These are phyloP conservation scores for Tychaedon coryphoeus DNA, from an alignment of 2,113 vertebrate species.

Conservation along the genomic window DNA sequence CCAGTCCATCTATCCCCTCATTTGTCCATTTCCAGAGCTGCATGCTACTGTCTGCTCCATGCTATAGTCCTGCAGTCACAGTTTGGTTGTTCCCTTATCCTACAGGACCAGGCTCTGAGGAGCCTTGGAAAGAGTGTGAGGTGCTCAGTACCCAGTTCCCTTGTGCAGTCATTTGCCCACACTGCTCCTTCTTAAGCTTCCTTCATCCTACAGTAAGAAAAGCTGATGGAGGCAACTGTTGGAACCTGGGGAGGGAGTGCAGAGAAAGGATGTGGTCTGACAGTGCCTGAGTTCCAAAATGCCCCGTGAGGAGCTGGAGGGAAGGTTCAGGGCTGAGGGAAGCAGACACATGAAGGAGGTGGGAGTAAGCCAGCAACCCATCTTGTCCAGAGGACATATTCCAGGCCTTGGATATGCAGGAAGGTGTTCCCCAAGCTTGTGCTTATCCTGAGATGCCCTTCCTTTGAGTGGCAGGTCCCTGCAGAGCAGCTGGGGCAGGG, in stretches of 20 bases:
- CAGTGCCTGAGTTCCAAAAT: accelerated
- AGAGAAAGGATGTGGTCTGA: neutral
- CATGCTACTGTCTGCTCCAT: neutral
- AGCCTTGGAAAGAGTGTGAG: neutral
- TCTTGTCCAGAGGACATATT: neutral
- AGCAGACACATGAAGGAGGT: neutral
- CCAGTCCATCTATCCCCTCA: neutral
- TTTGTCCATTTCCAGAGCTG: neutral
- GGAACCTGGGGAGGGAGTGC: neutral
- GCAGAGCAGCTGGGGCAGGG: neutral
- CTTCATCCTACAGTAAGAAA: neutral
- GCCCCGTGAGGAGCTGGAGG: neutral
- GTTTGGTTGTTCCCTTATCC: neutral
- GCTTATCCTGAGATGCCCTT: neutral
- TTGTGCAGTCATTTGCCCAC: neutral
- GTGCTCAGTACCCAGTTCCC: neutral
- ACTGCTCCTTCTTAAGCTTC: neutral
- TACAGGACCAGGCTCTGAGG: neutral
- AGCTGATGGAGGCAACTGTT: neutral
- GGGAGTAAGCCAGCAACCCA: neutral
- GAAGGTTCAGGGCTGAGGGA: neutral
- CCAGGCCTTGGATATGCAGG: neutral
- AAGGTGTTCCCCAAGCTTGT: neutral
- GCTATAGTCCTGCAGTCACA: neutral
- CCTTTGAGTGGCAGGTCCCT: neutral